Evolutionary conservation across 1,140 invertebrate species (phyloP), one percentile per base, ranked within the genome.

Genomic region (Drosophila miranda): DNA sequence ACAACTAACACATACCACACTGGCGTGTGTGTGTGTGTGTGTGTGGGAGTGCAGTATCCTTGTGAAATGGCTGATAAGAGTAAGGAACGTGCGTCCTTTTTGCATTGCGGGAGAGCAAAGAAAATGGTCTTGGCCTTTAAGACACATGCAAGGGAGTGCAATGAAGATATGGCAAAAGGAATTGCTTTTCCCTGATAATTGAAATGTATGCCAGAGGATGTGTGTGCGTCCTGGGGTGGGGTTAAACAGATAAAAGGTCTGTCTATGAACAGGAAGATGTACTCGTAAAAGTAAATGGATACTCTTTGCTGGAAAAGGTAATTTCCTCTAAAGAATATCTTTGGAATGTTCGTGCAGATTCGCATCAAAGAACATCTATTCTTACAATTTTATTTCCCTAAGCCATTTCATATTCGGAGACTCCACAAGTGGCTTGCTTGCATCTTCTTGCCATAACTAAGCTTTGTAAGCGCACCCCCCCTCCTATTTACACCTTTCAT

Each of bases 21-120:
- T 59, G 44, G 34, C 26, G 21, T 30, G 5, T 26, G 23, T 26
- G 23, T 26, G 7, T 52, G 26, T 60, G 6, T 43, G 30, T 19
- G 8, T 34, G n/a, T 34, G 51, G 3, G n/a, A 9, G 49, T 45
- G 23, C 49, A 60, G 34, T 45, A 26, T 66, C 41, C 63, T 46
- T 16, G 28, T 55, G 38, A 42, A 44, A 34, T 51, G 6, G 42
- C 46, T 71, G 79, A 78, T 83, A 79, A 83, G 61, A 56, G 45
- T 26, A 75, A 48, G 59, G 41, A 76, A 77, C 57, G 56, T 75
- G 60, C 41, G 45, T 53, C 44, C 49, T 52, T 64, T 58, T 58
- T 63, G 45, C 53, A 60, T 58, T 48, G 23, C 46, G 19, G 48
- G 34, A 41, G 48, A 41, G 34, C 16, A 6, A 21, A 51, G 23